A percentile compares a stretch with the other conserved stretches of the same genome.
These are phyloP conservation scores for Phoebastria nigripes DNA, from an alignment of 2,797 vertebrate species.

Conservation along the genomic window DNA sequence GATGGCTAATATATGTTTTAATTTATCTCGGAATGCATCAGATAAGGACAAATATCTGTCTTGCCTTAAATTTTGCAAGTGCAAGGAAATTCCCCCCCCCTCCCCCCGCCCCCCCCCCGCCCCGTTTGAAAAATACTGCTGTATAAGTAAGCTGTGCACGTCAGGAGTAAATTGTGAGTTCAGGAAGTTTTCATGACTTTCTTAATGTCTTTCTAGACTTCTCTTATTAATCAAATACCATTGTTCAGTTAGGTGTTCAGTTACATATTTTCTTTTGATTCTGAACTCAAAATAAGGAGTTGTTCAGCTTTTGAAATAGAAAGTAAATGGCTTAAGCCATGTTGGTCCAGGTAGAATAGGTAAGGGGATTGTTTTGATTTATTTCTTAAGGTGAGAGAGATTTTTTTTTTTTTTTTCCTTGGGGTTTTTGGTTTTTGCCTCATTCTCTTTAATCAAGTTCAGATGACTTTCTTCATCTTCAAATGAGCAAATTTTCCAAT, in stretches of 20 bases:
- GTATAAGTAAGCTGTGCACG: rapidly evolving
- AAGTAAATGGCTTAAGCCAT: neutral
- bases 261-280: neutral
- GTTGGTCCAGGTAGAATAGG: neutral
- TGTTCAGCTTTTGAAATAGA: neutral
- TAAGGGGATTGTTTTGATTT: neutral
- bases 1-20: neutral
- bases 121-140: neutral
- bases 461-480: neutral
- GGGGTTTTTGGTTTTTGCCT: neutral
- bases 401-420: no score
- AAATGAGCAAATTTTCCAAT: neutral
- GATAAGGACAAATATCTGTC: neutral
- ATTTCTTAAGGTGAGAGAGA: neutral
- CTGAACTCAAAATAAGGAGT: neutral
- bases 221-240: neutral
- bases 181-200: neutral
- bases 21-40: neutral
- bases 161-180: neutral
- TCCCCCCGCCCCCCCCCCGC: no score
- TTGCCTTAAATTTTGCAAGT: neutral
- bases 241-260: neutral
- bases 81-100: neutral
- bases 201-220: neutral
- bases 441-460: neutral